Base-by-base conservation (phyloP, 1,140 invertebrate genomes). In the Apis mellifera region DNA sequence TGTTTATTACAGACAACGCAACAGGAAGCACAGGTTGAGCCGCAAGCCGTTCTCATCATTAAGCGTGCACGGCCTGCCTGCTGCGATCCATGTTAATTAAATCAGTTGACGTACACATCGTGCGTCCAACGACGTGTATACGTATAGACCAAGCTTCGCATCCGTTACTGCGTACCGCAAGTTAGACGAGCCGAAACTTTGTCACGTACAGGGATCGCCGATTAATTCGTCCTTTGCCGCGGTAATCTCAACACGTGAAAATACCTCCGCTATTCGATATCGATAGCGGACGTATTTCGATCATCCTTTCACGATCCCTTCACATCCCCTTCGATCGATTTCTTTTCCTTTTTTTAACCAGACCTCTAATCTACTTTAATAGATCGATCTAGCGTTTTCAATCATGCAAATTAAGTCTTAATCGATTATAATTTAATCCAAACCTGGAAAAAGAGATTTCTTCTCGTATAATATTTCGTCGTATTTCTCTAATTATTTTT, bases 51-150 rank as follows among this genome's bases (percentile, higher is more conserved):
- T 90, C 80, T 89, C 86, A 82, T 90, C 89, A 89, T 90, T 89
- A 89, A 90, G 86, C 85, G 72, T 69, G 71, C 83, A 82, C 84
- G 80, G 85, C 76, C 77, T 74, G 83, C 74, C 75, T 84, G 76
- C 68, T 84, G 70, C 78, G 73, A 91, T 89, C 81, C 87, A 86
- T 88, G 89, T 90, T 90, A 90, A 92, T 91, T 84, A 91, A 91
- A 91, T 91, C 84, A 88, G 80, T 86, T 66, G 62, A 84, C 72
- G 86, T 89, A 77, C 83, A 85, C 82, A 75, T 78, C 55, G 71
- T n/a, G 74, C 74, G 64, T 84, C 68, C 69, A 73, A 54, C 42
- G 59, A 42, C 32, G 32, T 42, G 32, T 69, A 72, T 60, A 77
- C 60, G 26, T 71, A 26, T 26, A 65, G 59, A 74, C 75, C 59